Evolutionary conservation across 2,888 invertebrate species (phyloP).

Genomic region (Ophion ellenae): DNA sequence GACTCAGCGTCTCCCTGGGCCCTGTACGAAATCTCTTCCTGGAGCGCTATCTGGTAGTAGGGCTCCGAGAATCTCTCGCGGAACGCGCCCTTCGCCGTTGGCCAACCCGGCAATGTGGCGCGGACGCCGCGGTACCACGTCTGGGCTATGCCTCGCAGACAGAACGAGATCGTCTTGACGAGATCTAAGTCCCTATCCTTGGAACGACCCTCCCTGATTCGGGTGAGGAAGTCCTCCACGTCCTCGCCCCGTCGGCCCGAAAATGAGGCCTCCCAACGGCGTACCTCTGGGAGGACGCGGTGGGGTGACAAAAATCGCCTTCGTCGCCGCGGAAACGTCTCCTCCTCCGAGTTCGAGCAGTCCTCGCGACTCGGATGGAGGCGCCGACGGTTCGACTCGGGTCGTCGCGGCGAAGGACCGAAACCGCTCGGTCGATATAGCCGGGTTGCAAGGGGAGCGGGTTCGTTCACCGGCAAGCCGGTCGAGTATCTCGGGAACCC

Average conservation of each 20-base stretch:
- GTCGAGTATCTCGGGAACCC: too few relatives aligned
- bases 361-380: too few relatives aligned
- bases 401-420: too few relatives aligned
- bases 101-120: slow-evolving; percentile 1
- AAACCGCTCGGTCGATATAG: too few relatives aligned
- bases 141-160: not conserved
- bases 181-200: not conserved
- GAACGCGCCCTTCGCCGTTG: not conserved
- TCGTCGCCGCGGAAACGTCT: too few relatives aligned
- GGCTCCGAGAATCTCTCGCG: slow-evolving; percentile 31
- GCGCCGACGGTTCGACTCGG: too few relatives aligned
- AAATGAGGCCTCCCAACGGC: slow-evolving; percentile 16
- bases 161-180: slow-evolving; percentile 31
- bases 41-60: slow-evolving; percentile 39
- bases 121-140: slow-evolving; percentile 33
- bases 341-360: too few relatives aligned
- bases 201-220: slow-evolving; percentile 26
- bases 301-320: too few relatives aligned
- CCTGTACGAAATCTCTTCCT: slow-evolving; percentile 14
- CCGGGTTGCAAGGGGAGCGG: too few relatives aligned
- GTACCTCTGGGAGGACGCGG: too few relatives aligned
- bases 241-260: slow-evolving; percentile 16
- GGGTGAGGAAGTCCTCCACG: slow-evolving; percentile 29
- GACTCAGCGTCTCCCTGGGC: slow-evolving; percentile 4
- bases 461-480: too few relatives aligned